A percentile compares a stretch with the other conserved stretches of the same genome.
Conservation (phyloP, 1,140 invertebrate genomes). For the Drosophila elegans region DNA sequence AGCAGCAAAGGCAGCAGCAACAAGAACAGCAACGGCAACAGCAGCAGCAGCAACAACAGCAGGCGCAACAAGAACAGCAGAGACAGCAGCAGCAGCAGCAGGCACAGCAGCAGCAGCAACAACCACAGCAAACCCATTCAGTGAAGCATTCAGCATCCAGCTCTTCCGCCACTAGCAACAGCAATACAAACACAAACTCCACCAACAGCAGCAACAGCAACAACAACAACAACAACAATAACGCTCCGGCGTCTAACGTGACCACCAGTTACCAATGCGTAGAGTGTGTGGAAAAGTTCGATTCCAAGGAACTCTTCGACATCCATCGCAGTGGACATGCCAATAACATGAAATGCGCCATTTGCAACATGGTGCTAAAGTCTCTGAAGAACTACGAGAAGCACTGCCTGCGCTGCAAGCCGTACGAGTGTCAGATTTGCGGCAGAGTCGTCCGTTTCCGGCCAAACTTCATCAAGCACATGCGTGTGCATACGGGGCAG, state of each 20-base stretch:
- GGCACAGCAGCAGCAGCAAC: conserved; percentile 20
- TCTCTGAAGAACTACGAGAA: conserved; percentile 83
- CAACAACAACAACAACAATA: conserved; percentile 20
- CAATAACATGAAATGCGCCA: conserved; percentile 84
- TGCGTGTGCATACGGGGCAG: conserved; percentile 81
- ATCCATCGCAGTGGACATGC: conserved; percentile 82
- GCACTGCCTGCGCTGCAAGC: conserved; percentile 83
- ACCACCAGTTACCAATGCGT: conserved; percentile 76
- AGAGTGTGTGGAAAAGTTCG: conserved; percentile 82
- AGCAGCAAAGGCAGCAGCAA: conserved; percentile 28
- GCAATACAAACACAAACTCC: conserved; percentile 26
- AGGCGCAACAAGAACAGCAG: conserved; percentile 28
- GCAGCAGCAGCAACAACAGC: conserved; percentile 26
- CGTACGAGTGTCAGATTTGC: conserved; percentile 84
- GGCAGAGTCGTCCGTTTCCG: conserved; percentile 81
- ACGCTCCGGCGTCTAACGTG: conserved; percentile 16
- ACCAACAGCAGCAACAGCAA: conserved; percentile 20
- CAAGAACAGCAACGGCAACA: conserved; percentile 20
- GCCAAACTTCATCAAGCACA: conserved; percentile 83
- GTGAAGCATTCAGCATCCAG: conserved; percentile 12
- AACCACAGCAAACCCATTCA: conserved; percentile 20
- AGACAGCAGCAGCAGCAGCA: conserved; percentile 6
- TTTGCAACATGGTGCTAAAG: conserved; percentile 83
- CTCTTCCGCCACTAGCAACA: conserved; percentile 14
- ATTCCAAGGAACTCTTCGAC: conserved; percentile 80